Evolutionary conservation across 2,113 vertebrate species (phyloP).

Genomic region (Clarias macrocephalus): DNA sequence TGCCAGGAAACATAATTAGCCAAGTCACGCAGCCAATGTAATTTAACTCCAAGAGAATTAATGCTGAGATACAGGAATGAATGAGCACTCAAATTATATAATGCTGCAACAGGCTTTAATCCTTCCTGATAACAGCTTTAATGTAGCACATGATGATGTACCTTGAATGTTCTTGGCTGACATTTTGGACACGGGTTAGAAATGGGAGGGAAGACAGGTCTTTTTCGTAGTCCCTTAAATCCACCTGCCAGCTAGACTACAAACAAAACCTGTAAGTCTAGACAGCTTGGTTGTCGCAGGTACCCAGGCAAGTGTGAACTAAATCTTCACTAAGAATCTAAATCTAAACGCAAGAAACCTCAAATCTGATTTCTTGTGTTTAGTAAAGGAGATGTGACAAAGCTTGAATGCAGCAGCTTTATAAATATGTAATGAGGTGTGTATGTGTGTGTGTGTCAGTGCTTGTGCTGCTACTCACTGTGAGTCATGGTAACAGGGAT

Average conservation of each 20-base stretch:
- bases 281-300: background rate
- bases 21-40: background rate
- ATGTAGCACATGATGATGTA: background rate
- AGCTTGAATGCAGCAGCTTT: background rate
- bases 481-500: constrained; percentile 64
- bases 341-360: too few relatives aligned
- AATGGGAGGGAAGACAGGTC: background rate
- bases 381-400: background rate
- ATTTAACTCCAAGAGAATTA: background rate
- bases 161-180: background rate
- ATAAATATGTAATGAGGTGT: background rate
- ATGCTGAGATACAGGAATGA: background rate
- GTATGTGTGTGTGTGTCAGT: background rate
- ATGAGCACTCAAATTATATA: background rate
- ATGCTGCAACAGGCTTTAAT: background rate
- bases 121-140: background rate
- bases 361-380: background rate
- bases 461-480: constrained; percentile 69
- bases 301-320: background rate
- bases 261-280: background rate
- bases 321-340: too few relatives aligned
- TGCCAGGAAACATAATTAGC: background rate
- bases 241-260: background rate
- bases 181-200: background rate
- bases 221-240: background rate